Evolutionary conservation across 2,797 vertebrate species (phyloP).

Genomic region (Enteromius treurensis): DNA sequence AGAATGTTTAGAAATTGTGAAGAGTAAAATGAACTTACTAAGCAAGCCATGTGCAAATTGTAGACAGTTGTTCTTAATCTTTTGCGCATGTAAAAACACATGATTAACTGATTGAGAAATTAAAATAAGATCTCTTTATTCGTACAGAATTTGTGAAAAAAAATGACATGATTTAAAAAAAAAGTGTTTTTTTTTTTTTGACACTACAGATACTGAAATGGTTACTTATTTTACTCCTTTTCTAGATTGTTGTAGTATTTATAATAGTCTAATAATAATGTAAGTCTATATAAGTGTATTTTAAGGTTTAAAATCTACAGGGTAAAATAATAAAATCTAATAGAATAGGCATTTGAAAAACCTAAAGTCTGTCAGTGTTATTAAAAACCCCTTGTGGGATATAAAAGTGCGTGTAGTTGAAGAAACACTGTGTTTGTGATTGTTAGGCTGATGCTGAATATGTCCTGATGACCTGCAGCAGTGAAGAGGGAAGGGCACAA

Average conservation of each 20-base stretch:
- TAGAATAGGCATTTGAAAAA: neutral
- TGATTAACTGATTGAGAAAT: neutral
- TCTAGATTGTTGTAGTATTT: neutral
- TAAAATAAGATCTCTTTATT: no score
- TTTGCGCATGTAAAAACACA: neutral
- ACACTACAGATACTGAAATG: neutral
- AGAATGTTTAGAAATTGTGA: neutral
- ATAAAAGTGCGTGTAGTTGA: neutral
- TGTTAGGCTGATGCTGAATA: constrained; percentile 7
- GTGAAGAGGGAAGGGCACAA: constrained; percentile 33
- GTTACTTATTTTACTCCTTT: neutral
- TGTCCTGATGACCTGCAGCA: constrained; percentile 37
- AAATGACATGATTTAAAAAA: no score
- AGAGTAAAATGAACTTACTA: neutral
- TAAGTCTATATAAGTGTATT: neutral
- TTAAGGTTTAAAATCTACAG: neutral
- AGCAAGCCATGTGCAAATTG: neutral
- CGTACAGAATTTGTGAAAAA: neutral
- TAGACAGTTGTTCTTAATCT: neutral
- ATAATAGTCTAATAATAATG: neutral
- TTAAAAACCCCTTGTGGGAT: neutral
- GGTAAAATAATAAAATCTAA: neutral
- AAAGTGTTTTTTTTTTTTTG: neutral
- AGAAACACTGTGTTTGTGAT: neutral
- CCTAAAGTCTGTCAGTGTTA: neutral